Percentiles rank a stretch among this genome's conserved stretches.
phyloP scores from a whole-genome alignment of 2,113 vertebrate species.

The Microtus ochrogaster region DNA sequence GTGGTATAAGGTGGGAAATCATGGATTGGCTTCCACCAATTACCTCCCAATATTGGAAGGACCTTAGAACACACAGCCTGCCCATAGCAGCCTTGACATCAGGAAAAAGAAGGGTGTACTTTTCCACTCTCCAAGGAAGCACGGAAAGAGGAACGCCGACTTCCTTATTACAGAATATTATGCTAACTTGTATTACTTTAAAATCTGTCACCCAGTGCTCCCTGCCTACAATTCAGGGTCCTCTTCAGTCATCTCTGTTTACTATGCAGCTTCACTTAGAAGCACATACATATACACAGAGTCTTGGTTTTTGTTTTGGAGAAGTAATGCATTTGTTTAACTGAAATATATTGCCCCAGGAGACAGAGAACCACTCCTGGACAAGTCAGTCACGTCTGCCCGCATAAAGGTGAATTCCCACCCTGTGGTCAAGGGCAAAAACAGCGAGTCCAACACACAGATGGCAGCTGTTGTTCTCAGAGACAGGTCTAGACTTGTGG shows the following conservation, averaged over 20 bases:
- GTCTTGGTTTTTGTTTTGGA: slow-evolving; percentile 3
- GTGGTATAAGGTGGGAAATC: not conserved
- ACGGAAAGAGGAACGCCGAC: not conserved
- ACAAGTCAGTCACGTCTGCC: not conserved
- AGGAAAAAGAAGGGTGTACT: not conserved
- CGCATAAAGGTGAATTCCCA: slow-evolving; percentile 4
- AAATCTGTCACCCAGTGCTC: not conserved
- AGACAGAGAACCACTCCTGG: not conserved
- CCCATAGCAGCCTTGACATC: not conserved
- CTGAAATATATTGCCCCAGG: not conserved
- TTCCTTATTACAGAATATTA: not conserved
- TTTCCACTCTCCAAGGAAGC: not conserved
- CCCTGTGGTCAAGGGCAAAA: not conserved
- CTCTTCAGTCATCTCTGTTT: not conserved
- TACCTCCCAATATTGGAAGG: not conserved
- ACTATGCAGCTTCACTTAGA: not conserved
- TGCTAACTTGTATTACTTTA: not conserved
- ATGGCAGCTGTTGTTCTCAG: not conserved
- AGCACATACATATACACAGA: not conserved
- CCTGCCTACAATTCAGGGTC: not conserved
- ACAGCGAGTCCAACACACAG: not conserved
- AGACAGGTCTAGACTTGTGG: not conserved
- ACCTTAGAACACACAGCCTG: not conserved
- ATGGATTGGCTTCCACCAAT: not conserved
- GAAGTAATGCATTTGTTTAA: not conserved